phyloP scores from a whole-genome alignment of 2,113 vertebrate genomes.

The Nicator chloris region DNA sequence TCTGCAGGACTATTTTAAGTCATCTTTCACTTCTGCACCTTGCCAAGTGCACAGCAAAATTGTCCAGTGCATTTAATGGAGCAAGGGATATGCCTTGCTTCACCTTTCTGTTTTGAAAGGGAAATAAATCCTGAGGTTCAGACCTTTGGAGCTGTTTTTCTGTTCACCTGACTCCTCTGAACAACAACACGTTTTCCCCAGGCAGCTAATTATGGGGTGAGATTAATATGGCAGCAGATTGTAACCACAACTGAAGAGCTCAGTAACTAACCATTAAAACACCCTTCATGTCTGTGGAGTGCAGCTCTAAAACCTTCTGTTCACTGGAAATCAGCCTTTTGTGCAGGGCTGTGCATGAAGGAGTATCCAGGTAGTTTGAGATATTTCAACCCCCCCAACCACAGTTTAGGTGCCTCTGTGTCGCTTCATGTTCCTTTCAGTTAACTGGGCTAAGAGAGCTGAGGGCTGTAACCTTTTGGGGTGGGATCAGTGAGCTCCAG shows the following conservation, averaged over 20 bases:
- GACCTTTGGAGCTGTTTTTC: constrained; percentile 19
- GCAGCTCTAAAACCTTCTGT: background rate
- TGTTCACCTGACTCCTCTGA: constrained; percentile 33
- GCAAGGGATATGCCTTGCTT: background rate
- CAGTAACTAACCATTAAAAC: constrained; percentile 29
- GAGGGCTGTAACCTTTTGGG: background rate
- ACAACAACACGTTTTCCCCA: constrained; percentile 33
- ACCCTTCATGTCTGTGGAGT: background rate
- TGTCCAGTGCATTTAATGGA: background rate
- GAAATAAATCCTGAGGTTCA: background rate
- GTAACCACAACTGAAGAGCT: constrained; percentile 30
- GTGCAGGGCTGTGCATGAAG: background rate
- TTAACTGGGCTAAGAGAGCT: background rate
- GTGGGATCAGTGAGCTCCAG: background rate
- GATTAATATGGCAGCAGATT: constrained; percentile 59
- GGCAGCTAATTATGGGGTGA: constrained; percentile 70
- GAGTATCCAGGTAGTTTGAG: background rate
- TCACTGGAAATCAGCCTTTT: background rate
- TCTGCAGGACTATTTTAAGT: background rate
- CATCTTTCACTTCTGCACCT: background rate
- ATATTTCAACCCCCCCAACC: rapidly evolving
- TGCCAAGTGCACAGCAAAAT: background rate
- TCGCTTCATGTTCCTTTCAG: background rate
- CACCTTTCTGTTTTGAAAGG: background rate
- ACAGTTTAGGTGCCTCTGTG: background rate